Evolutionary conservation across 2,797 vertebrate genomes (phyloP).

Genomic region (Anableps anableps): DNA sequence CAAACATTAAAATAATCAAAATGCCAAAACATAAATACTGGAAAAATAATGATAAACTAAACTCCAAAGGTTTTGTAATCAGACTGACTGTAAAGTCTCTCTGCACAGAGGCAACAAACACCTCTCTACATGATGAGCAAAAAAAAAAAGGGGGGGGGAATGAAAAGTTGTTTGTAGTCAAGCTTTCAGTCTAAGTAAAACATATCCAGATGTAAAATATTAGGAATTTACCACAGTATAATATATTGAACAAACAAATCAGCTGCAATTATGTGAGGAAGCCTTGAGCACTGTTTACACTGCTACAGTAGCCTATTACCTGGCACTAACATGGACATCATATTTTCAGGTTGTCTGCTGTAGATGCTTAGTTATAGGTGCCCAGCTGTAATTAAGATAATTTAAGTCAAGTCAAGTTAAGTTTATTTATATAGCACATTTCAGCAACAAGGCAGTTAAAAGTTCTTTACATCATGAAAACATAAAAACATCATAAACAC

Average conservation of each 20-base stretch:
- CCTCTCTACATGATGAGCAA: slow-evolving; percentile 12
- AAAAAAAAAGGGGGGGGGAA: slow-evolving; percentile 19
- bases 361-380: not conserved
- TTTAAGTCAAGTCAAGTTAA: too few relatives aligned
- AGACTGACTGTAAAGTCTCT: slow-evolving; percentile 18
- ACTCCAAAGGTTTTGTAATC: not conserved
- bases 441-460: too few relatives aligned
- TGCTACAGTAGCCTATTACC: not conserved
- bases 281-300: not conserved
- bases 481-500: too few relatives aligned
- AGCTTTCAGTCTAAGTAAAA: not conserved
- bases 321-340: not conserved
- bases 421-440: too few relatives aligned
- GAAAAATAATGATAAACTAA: not conserved
- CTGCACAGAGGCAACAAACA: slow-evolving; percentile 13
- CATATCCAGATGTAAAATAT: not conserved
- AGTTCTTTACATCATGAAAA: too few relatives aligned
- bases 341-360: not conserved
- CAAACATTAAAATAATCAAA: not conserved
- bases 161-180: slow-evolving; percentile 13
- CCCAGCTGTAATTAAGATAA: not conserved
- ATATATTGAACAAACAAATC: not conserved
- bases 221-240: not conserved
- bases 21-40: not conserved
- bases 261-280: not conserved